Evolutionary conservation across 1,140 invertebrate species (phyloP), one percentile per base, ranked within the genome.

Genomic region (Sweltsa coloradensis): DNA sequence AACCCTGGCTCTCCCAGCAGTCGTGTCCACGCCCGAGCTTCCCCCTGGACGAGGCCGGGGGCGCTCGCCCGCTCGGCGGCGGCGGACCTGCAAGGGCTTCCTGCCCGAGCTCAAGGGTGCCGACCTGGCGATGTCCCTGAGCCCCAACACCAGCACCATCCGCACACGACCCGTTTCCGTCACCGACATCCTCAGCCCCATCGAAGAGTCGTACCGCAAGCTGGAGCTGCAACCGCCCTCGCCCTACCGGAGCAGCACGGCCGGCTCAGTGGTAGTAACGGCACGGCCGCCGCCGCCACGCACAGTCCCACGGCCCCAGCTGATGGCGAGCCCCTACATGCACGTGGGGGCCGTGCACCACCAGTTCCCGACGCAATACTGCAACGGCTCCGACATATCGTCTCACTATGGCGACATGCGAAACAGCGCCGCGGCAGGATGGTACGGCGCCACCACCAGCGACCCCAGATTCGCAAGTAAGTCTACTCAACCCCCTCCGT

Each of bases 381-480:
- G 83, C 58, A 83, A 82, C 57, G 74, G 72, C 23, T 71, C 81
- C 6, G 78, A 81, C 53, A 79, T 69, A 61, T 73, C 68, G 11
- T 65, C 80, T 14, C 79, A 85, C 65, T 88, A 87, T 59, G 83
- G 79, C 7, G 79, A 83, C 62, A 76, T 85, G 76, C 62, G 79
- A 61, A 53, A 66, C 59, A 68, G 75, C 55, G 71, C 78, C 27
- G n/a, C n/a, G n/a, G 58, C 63, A 41, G 77, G 80, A 57, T 89
- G 85, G 85, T 90, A 89, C 65, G 78, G 81, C 55, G 78, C 83
- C 50, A 73, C 87, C 27, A 83, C 86, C 51, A 86, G 88, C 57
- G 90, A 94, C 69, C 89, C 89, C 23, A 75, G 89, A 71, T 92
- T 94, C 73, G 88, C 90, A 74, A 92, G 89, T 93, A 80, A 87